Evolutionary conservation across 2,888 invertebrate genomes (phyloP), one percentile per base, ranked within the genome.

Genomic region (Celastrina argiolus): DNA sequence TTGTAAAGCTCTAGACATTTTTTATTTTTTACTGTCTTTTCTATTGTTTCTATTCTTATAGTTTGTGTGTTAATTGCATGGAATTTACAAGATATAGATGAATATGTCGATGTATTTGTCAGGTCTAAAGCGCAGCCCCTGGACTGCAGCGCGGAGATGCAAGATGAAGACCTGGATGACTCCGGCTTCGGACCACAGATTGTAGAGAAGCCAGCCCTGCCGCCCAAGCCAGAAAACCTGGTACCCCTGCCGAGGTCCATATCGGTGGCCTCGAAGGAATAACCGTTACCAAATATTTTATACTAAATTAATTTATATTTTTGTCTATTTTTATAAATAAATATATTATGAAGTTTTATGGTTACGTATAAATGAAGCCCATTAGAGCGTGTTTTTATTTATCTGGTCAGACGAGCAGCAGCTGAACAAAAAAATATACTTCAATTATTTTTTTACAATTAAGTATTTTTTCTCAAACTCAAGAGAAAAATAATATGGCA

Each of bases 211-310:
- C 88, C 88, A 0, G 77, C 78, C 0, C 66, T 82, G 14, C 87
- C 84, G 0, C 87, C 86, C 0, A 88, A 85, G 71, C 88, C 88
- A 0, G 80, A 78, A 0, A 77, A 80, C 36, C 69, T 82, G 39
- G 41, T 72, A 6, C 66, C 74, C 0, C 18, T 77, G 4, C 70
- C 65, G 3, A 69, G 75, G 45, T 71, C 74, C 3, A 66, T 64
- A 18, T 76, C 76, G 0, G 68, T 75, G 2, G 42, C 68, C 22
- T 72, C 72, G 7, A 71, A 68, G 34, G 69, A 73, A 66, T 71
- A 66, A 26, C 26, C 31, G 42, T 63, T 26, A 67, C 36, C 63
- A 64, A 63, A 68, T 18, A 16, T 45, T 45, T 8, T 16, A 41
- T n/a, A 65, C 31, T 42, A 63, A 63, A 26, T 28, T 56, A 5